Evolutionary conservation across 2,113 vertebrate species (phyloP), one percentile per base, ranked within the genome.

Genomic region (Pteruthius melanotis): DNA sequence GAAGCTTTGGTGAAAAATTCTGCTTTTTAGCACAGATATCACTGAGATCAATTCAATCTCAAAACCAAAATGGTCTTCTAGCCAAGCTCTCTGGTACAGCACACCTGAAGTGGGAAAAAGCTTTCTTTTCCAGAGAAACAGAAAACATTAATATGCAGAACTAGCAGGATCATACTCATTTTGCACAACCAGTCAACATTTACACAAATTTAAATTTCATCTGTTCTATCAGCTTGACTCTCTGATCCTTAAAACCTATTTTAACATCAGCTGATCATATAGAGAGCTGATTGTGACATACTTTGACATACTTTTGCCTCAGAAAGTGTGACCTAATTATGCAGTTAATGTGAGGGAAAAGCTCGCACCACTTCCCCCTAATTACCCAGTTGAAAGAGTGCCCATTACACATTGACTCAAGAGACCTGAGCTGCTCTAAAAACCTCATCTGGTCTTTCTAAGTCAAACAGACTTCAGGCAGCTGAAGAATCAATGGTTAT

Each of bases 341-440:
- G 65, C 54, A 87, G 86, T 65, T 92, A 89, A 94, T 64, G 71
- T 10, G 80, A 94, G 45, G 74, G 69, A 83, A 96, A 86, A 78
- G 72, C 71, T 86, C 0, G 0, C n/a, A 64, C 66, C 79, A 83
- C 80, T 95, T 88, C 94, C 79, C 89, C 83, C 88, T 95, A 94
- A 96, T 95, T 94, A 96, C 94, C 95, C 71, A 95, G 68, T 80
- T 95, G 92, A 96, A 94, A 87, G 66, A 78, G 49, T 65, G 87
- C 77, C 89, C 60, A 4, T 94, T 96, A 94, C 82, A 93, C 64
- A 40, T 63, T 80, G 92, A 89, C 97, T 86, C 95, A 35, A 42
- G 96, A 96, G 97, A 97, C 83, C 44, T 92, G 92, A 93, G 86
- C 92, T 96, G 90, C 87, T 96, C 94, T 93, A 78, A 80, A 90